Base-by-base conservation (phyloP, 1,140 invertebrate species). In the Drosophila ogumai region DNA sequence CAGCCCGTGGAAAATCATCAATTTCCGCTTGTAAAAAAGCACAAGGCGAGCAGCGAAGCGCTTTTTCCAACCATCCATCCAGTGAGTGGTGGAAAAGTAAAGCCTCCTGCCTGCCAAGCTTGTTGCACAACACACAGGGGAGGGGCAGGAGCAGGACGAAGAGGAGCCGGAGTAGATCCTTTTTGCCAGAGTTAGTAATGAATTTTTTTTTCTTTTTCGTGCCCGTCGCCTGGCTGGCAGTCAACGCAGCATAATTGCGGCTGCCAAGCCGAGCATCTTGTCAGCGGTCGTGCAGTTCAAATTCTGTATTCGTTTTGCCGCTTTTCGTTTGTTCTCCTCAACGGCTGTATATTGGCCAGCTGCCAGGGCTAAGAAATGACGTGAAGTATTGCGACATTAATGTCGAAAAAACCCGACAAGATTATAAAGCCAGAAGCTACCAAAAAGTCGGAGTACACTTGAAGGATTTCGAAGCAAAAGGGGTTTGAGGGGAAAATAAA, bases 11-110 rank as follows among this genome's bases (percentile, higher is more conserved):
- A 88, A 88, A 88, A 88, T 90, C 84, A 90, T 88, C 84, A 88
- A 88, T 88, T 88, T 88, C 84, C 84, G 84, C 84, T 88, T 85
- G 85, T 88, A 90, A 90, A 90, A 88, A 90, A 76, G 77, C 74
- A 90, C 81, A 90, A 64, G 75, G 86, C 80, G 72, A 79, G 78
- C 82, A 71, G 60, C 69, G 78, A 82, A 71, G 67, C 52, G 60
- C 36, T 36, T 25, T n/a, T 49, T 15, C n/a, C 34, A n/a, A 32
- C 22, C 69, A 56, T 44, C 46, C 50, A 79, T 41, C 57, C 46
- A 66, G 65, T 44, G 60, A 74, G 58, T 44, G 52, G 66, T 32
- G 67, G 66, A 68, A 36, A 69, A 41, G 68, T 43, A 72, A 72
- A 72, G 66, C 69, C 69, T 72, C 31, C 66, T 72, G 68, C 52